Base-by-base conservation (phyloP, 2,797 vertebrate species). In the Tadarida brasiliensis region DNA sequence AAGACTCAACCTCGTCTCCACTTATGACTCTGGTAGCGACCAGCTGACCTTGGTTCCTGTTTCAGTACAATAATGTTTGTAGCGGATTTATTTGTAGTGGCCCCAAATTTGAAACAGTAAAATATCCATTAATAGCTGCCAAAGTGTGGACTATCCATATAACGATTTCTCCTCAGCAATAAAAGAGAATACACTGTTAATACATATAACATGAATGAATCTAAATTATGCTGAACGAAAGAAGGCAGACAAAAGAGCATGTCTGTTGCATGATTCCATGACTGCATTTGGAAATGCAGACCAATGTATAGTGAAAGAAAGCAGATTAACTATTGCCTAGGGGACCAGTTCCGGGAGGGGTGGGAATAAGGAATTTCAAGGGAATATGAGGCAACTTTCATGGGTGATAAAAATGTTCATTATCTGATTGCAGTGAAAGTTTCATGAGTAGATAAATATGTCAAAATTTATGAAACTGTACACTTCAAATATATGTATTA, bases 241-340 rank as follows among this genome's bases (percentile, higher is more conserved):
- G 15, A 87, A 88, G 54, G 54, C 20, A 68, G 24, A 26, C 2
- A 15, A 59, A 33, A 82, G 54, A 68, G 7, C 51, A 39, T 10
- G 47, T 47, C 33, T 70, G 24, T 19, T 63, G 19, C 70, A 57
- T 24, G 35, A 70, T 51, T 57, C 39, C 82, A 19, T n/a, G 63
- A 80, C 6, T 86, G 30, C 57, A 73, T 87, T 93, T 78, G 24
- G 49, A 87, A 94, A 93, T 61, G 61, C 11, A 94, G 63, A 49
- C 7, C 26, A 70, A 54, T 3, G 11, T 4, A 11, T 4, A 68
- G 28, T n/a, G 17, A 65, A 51, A 84, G 49, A 68, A 88, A 73
- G 33, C 11, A 28, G 6, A 39, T 35, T 51, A 63, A 14, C 10
- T 39, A 65, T 35, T 78, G 11, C 20, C 61, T 33, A 7, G 0